Evolutionary conservation across 2,113 vertebrate genomes (phyloP).

Genomic region (Rallus limicola): DNA sequence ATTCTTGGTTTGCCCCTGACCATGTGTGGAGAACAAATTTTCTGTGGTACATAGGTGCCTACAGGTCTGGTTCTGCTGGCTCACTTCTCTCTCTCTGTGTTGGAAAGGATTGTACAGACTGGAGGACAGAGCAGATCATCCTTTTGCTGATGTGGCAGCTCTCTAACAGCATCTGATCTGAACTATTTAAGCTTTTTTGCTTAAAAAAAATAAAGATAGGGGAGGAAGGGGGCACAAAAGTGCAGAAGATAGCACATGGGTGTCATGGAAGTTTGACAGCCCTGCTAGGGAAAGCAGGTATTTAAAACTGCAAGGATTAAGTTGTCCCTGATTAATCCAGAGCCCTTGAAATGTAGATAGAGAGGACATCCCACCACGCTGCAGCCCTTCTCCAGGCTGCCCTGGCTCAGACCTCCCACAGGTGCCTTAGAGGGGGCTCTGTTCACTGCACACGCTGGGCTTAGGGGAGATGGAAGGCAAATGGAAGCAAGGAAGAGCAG

Average conservation of each 20-base stretch:
- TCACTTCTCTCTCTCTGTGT: neutral
- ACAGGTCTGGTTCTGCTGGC: neutral
- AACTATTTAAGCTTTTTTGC: neutral
- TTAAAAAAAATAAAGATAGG: fast-evolving
- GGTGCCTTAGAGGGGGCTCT: neutral
- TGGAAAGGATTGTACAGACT: neutral
- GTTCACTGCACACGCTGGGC: no score
- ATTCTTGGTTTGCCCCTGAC: neutral
- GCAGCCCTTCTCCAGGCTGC: neutral
- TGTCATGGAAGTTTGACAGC: neutral
- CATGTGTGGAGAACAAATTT: neutral
- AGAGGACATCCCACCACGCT: neutral
- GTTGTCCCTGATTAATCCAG: neutral
- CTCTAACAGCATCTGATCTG: neutral
- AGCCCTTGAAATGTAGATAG: neutral
- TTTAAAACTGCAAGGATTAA: neutral
- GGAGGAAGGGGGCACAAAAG: neutral
- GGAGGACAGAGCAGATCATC: neutral
- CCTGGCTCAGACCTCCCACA: neutral
- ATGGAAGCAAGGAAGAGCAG: neutral
- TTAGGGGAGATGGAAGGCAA: neutral
- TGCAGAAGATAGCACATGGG: neutral
- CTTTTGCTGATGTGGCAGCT: neutral
- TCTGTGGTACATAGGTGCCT: neutral
- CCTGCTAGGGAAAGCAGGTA: neutral